Conservation (phyloP, 2,113 vertebrate genomes). For the Phalacrocorax brasilianus region DNA sequence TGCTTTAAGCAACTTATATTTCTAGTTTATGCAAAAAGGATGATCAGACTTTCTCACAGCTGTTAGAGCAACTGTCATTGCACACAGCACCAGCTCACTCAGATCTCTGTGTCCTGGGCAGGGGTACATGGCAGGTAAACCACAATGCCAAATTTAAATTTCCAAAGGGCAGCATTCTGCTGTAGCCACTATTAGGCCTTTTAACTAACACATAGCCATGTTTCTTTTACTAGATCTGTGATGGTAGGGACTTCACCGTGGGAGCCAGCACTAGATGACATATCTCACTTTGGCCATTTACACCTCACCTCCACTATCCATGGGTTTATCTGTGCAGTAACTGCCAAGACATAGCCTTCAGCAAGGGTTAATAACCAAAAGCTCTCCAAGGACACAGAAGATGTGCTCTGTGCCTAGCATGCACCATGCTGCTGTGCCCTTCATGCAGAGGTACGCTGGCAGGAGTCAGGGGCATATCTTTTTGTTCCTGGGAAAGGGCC, state of each 20-base stretch:
- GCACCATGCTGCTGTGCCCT: not conserved
- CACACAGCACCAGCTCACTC: not conserved
- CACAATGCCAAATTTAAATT: not conserved
- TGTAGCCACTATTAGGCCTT: not conserved
- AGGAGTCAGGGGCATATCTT: not conserved
- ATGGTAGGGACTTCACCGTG: not conserved
- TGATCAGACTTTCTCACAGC: not conserved
- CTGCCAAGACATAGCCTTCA: not conserved
- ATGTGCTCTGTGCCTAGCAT: not conserved
- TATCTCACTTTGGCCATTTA: not conserved
- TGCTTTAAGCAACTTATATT: not conserved
- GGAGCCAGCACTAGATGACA: not conserved
- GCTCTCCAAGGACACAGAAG: not conserved
- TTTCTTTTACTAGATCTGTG: not conserved
- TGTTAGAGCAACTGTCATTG: not conserved
- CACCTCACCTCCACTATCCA: fast-evolving
- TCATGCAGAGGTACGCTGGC: not conserved
- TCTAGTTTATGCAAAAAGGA: not conserved
- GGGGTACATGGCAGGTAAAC: not conserved
- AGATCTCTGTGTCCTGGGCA: not conserved
- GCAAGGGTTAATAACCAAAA: not conserved
- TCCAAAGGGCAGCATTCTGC: not conserved
- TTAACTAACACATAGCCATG: not conserved
- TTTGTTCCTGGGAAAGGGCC: not conserved
- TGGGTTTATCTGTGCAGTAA: not conserved